These are phyloP conservation scores for Coenobita brevimanus DNA, from an alignment of 1,140 invertebrate genomes.

Conservation along the genomic window DNA sequence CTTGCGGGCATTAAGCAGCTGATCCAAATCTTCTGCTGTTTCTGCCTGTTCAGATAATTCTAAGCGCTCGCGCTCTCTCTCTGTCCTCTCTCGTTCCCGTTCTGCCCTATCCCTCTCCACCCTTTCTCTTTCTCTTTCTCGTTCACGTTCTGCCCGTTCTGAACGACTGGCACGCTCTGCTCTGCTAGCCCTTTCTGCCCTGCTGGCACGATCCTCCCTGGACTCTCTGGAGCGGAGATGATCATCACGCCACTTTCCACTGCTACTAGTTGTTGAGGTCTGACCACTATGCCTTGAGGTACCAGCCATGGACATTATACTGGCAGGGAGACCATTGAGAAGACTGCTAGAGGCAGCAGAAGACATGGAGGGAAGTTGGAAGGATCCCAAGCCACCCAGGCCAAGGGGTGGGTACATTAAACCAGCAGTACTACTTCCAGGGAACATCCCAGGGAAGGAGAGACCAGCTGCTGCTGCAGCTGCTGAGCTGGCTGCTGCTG, in stretches of 20 bases:
- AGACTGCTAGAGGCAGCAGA: constrained; percentile 46
- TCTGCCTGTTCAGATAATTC: constrained; percentile 27
- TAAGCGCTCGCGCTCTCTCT: not conserved
- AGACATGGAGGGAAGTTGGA: constrained; percentile 64
- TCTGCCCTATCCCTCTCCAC: not conserved
- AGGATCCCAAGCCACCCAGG: constrained; percentile 57
- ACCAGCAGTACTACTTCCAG: constrained; percentile 56
- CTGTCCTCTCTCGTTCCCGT: not conserved
- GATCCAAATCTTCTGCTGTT: not conserved
- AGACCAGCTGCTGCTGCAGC: constrained; percentile 42
- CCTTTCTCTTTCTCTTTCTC: not conserved
- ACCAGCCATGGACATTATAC: constrained; percentile 57
- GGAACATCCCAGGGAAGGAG: constrained; percentile 64
- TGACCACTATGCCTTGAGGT: constrained; percentile 28
- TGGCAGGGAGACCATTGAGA: constrained; percentile 62
- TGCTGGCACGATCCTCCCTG: not conserved
- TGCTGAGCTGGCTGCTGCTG: constrained; percentile 52
- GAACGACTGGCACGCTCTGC: not conserved
- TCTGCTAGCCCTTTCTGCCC: too few species aligned
- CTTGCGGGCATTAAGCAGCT: constrained; percentile 44
- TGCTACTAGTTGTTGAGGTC: constrained; percentile 33
- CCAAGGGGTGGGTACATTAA: constrained; percentile 69
- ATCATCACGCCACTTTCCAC: constrained; percentile 50
- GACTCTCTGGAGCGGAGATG: constrained; percentile 6
- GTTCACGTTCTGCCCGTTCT: not conserved